Evolutionary conservation across 2,888 invertebrate genomes (phyloP), one percentile per base, ranked within the genome.

Genomic region (Choristoneura rosaceana): DNA sequence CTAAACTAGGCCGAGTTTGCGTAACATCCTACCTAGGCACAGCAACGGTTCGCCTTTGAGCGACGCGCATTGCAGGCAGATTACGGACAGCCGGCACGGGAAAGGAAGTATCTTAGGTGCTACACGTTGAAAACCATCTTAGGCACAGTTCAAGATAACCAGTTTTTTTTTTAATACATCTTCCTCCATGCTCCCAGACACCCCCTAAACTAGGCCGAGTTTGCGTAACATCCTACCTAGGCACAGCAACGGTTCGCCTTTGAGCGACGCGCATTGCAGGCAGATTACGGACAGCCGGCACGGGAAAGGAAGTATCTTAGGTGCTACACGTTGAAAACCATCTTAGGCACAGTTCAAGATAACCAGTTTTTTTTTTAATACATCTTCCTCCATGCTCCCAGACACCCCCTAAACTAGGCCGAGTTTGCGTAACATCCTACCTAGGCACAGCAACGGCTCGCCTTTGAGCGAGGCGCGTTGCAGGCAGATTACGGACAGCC

Each of bases 61-160:
- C 76, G 94, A 94, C 74, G 97, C 96, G 78, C 96, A 96, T 88
- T 98, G 98, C 83, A 98, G 90, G 82, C 97, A 97, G 50, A 98
- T 94, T 65, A 96, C 95, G 59, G 96, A 95, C 74, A 98, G 92
- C 74, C 96, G 95, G 75, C 97, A 96, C 34, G 96, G 94, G 84
- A 84, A 85, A 3, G 96, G 92, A 60, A 96, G 95, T 60, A 98
- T n/a, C n/a, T n/a, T 25, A 25, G 25, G 25, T 25, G 25, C 25
- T 25, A 25, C 25, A 25, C 25, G 25, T 25, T 25, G 25, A 25
- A 25, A 25, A 25, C 25, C 25, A 25, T 25, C 8, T 10, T 34
- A 34, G 34, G 7, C 38, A 38, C 38, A 7, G 4, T 5, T 7
- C 38, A 38, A 38, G 7, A 38, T 38, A 38, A 4, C 38, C 38